These are phyloP conservation scores for Archips xylosteana DNA, from an alignment of 2,888 invertebrate genomes.

Conservation along the genomic window DNA sequence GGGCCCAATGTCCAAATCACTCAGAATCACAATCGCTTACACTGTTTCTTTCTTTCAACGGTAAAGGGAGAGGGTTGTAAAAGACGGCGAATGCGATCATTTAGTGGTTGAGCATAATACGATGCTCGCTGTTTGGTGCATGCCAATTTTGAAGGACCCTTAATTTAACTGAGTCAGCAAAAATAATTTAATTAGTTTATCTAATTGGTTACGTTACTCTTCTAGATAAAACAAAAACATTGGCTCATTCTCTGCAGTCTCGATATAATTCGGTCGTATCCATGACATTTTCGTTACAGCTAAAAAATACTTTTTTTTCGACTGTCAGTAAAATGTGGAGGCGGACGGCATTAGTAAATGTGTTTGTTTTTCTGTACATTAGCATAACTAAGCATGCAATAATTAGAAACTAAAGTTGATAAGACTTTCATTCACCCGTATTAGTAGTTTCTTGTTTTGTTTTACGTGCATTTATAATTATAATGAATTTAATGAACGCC, in stretches of 20 bases:
- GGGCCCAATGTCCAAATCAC: too few species aligned
- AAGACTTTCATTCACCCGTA: slow-evolving; percentile 1
- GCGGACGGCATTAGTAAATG: slow-evolving; percentile 4
- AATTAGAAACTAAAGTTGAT: slow-evolving; percentile 8
- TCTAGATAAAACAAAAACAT: too few species aligned
- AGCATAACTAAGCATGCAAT: slow-evolving; percentile 9
- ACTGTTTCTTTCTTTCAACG: too few species aligned
- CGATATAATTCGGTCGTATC: background rate
- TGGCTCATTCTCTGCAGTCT: background rate
- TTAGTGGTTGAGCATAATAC: too few species aligned
- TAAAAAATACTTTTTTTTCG: background rate
- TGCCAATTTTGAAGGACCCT: too few species aligned
- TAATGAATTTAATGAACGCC: background rate
- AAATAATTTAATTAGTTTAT: too few species aligned
- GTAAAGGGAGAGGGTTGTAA: too few species aligned
- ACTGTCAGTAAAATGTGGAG: background rate
- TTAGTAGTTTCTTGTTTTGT: background rate
- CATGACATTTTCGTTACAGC: background rate
- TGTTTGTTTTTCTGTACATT: slow-evolving; percentile 7
- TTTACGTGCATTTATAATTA: background rate
- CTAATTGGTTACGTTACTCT: too few species aligned
- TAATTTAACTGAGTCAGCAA: too few species aligned
- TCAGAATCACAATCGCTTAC: too few species aligned
- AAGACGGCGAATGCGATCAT: too few species aligned
- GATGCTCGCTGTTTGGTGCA: too few species aligned